Conservation (phyloP, 2,888 invertebrate genomes). For the Coremacera marginata region DNA sequence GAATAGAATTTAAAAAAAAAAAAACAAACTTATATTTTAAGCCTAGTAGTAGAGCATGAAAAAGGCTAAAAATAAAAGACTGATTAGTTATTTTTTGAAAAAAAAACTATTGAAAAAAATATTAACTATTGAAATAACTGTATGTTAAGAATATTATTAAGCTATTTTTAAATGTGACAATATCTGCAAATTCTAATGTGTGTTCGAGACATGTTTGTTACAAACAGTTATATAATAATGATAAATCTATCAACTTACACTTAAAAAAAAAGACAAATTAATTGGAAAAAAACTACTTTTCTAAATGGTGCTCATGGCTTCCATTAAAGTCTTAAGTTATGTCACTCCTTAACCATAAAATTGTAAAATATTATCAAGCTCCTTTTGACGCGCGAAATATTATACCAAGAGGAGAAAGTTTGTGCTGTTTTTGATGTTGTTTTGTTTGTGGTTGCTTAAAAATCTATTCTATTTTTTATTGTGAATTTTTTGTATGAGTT, state of each 20-base stretch:
- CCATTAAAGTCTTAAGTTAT: no score
- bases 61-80: slow-evolving; percentile 28
- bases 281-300: no score
- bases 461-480: no score
- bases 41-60: background rate
- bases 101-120: background rate
- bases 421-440: no score
- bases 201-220: background rate
- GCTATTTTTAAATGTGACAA: slow-evolving; percentile 8
- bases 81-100: slow-evolving; percentile 24
- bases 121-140: background rate
- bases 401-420: no score
- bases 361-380: no score
- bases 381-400: no score
- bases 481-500: no score
- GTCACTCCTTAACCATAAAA: no score
- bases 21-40: slow-evolving; percentile 12
- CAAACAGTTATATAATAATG: background rate
- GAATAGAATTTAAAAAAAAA: slow-evolving; percentile 2
- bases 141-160: slow-evolving; percentile 1
- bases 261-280: background rate
- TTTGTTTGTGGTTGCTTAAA: no score
- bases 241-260: background rate
- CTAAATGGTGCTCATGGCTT: no score
- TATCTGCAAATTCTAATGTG: slow-evolving; percentile 29